Percentiles rank a stretch among this genome's conserved stretches.
Conservation (phyloP, 2,113 vertebrate species). For the Sialia sialis region DNA sequence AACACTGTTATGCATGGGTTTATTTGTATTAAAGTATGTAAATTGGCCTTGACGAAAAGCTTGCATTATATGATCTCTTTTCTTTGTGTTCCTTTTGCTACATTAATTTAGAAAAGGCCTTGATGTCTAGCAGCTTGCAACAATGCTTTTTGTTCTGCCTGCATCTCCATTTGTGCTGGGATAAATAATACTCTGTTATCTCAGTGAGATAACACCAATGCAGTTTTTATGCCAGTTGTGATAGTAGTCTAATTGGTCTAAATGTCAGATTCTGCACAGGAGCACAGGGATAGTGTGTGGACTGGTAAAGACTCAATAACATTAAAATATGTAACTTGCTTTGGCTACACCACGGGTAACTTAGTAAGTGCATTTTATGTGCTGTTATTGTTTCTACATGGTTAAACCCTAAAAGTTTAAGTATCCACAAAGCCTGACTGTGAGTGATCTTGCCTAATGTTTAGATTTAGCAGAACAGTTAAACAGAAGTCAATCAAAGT, state of each 20-base stretch:
- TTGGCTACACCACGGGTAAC: not conserved
- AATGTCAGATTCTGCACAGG: not conserved
- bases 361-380: not conserved
- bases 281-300: not conserved
- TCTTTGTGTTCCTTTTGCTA: not conserved
- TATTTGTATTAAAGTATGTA: not conserved
- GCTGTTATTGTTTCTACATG: not conserved
- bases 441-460: not conserved
- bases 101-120: not conserved
- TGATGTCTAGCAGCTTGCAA: not conserved
- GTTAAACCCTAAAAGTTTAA: not conserved
- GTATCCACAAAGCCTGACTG: not conserved
- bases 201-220: accelerated
- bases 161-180: not conserved
- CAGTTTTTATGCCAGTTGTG: not conserved
- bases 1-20: not conserved
- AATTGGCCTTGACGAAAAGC: not conserved
- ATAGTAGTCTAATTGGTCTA: not conserved
- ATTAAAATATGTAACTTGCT: not conserved
- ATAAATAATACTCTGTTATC: not conserved
- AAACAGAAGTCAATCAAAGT: not conserved
- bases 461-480: not conserved
- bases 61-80: not conserved
- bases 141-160: not conserved
- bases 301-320: not conserved